These are phyloP conservation scores for Perdix hodgsoniae DNA, from an alignment of 2,797 vertebrate species.

Conservation along the genomic window DNA sequence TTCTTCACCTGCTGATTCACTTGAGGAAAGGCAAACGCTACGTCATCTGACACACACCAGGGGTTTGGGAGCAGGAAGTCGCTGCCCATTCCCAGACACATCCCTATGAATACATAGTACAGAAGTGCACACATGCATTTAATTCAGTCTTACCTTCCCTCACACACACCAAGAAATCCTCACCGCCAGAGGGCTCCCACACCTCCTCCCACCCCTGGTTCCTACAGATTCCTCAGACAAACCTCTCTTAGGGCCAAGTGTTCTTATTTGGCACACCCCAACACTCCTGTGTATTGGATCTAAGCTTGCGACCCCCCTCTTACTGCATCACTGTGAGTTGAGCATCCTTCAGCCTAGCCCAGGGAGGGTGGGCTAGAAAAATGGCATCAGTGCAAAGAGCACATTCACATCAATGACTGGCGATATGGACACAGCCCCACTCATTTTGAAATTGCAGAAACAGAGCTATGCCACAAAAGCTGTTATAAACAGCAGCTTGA, in stretches of 20 bases:
- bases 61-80: neutral
- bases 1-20: fast-evolving
- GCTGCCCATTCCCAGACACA: neutral
- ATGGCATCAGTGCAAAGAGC: neutral
- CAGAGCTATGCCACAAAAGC: neutral
- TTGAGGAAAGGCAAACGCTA: neutral
- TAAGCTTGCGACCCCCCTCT: neutral
- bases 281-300: fast-evolving
- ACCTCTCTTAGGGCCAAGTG: too few relatives aligned
- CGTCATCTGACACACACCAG: neutral
- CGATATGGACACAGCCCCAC: neutral
- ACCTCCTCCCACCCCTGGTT: neutral
- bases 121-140: neutral
- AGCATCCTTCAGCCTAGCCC: neutral
- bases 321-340: neutral
- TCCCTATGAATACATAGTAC: fast-evolving
- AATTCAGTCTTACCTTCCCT: neutral
- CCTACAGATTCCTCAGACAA: neutral
- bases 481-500: neutral
- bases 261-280: neutral
- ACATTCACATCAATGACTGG: neutral
- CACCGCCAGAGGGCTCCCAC: conserved; percentile 21
- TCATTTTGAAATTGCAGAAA: neutral
- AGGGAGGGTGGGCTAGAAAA: neutral
- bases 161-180: neutral